Evolutionary conservation across 2,113 vertebrate species (phyloP).

Genomic region (Lepidothrix coronata): DNA sequence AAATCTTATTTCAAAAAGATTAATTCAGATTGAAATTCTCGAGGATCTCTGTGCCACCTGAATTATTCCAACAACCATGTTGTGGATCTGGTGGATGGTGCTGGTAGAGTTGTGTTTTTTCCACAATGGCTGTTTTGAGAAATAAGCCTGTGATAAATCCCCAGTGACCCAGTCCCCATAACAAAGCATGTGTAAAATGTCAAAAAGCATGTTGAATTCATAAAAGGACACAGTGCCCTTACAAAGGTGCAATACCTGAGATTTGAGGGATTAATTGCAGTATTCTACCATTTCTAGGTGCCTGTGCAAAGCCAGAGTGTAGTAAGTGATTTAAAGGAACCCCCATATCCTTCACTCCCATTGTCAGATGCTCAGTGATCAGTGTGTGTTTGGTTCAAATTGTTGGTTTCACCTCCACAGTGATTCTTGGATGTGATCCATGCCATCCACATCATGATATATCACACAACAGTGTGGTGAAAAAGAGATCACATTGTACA

Average conservation of each 20-base stretch:
- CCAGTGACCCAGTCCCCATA: not conserved
- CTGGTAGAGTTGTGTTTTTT: not conserved
- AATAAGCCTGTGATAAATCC: not conserved
- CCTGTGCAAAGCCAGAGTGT: not conserved
- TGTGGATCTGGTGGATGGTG: not conserved
- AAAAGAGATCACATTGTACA: not conserved
- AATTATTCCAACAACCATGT: not conserved
- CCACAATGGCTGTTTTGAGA: not conserved
- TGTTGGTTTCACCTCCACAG: not conserved
- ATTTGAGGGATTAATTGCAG: not conserved
- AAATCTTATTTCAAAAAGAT: conserved; percentile 47
- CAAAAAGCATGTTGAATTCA: not conserved
- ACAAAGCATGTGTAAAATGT: not conserved
- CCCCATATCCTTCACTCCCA: accelerated
- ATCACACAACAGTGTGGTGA: not conserved
- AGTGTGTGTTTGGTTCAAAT: not conserved
- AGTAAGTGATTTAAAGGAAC: not conserved
- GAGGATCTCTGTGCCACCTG: not conserved
- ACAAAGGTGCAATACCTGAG: not conserved
- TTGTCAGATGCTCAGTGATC: not conserved
- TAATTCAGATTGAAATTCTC: conserved; percentile 3
- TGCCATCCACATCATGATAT: accelerated
- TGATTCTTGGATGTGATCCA: not conserved
- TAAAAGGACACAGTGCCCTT: not conserved
- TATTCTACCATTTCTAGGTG: not conserved